These are phyloP conservation scores for Drosophila teissieri DNA, from an alignment of 1,140 invertebrate genomes.

Conservation along the genomic window DNA sequence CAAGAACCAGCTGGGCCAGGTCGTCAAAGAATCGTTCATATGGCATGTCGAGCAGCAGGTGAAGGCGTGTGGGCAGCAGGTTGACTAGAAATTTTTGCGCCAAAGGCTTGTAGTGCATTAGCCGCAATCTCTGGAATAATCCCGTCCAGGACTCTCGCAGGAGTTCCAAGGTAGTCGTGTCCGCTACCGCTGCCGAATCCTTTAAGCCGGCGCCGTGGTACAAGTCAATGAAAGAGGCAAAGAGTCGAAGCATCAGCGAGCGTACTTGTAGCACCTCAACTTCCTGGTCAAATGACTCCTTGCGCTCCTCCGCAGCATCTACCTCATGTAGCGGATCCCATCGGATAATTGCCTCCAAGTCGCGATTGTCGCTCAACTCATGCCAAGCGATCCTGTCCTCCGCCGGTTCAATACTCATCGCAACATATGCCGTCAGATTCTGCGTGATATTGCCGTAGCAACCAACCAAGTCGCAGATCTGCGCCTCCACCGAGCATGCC, in stretches of 20 bases:
- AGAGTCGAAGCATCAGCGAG: constrained; percentile 66
- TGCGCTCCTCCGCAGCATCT: constrained; percentile 56
- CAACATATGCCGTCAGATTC: constrained; percentile 71
- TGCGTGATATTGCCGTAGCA: constrained; percentile 74
- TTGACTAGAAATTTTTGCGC: constrained; percentile 84
- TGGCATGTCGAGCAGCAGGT: constrained; percentile 71
- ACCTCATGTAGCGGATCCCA: constrained; percentile 86
- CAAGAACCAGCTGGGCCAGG: constrained; percentile 68
- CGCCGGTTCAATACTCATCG: constrained; percentile 85
- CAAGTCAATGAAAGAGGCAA: constrained; percentile 77
- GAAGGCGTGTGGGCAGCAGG: constrained; percentile 79
- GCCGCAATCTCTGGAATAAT: constrained; percentile 69
- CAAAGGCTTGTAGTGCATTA: constrained; percentile 76
- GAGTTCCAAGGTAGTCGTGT: constrained; percentile 62
- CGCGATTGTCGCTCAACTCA: constrained; percentile 86
- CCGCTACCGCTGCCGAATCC: constrained; percentile 8
- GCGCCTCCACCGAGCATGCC: constrained; percentile 90
- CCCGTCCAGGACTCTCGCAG: constrained; percentile 74
- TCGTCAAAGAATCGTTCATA: constrained; percentile 80
- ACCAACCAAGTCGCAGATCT: constrained; percentile 90
- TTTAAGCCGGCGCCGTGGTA: constrained; percentile 57
- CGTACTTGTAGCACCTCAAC: constrained; percentile 77
- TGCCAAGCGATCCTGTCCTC: constrained; percentile 85
- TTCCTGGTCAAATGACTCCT: constrained; percentile 81
- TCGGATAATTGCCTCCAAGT: constrained; percentile 86